Conservation (phyloP, 2,113 vertebrate species). For the Monopterus albus region DNA sequence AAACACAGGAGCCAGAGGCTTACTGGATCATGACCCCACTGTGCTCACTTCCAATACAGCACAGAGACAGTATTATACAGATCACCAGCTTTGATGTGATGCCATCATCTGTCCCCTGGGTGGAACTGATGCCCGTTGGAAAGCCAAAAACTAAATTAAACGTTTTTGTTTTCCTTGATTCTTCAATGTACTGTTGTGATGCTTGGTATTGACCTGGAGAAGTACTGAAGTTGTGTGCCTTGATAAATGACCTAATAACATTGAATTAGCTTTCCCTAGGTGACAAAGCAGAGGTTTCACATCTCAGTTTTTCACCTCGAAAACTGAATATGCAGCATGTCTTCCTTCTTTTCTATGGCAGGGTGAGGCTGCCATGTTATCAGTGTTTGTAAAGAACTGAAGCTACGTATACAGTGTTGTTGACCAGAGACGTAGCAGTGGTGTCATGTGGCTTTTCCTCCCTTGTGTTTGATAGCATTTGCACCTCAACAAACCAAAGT, state of each 20-base stretch:
- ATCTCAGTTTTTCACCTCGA: background rate
- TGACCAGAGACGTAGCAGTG: constrained; percentile 38
- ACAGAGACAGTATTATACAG: background rate
- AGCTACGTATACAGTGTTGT: constrained; percentile 2
- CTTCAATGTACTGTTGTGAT: constrained; percentile 30
- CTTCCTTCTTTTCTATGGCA: background rate
- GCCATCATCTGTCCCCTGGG: background rate
- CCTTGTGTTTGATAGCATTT: background rate
- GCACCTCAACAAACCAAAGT: background rate
- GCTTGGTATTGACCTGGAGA: background rate
- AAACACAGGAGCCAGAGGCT: constrained; percentile 14
- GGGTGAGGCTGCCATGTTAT: constrained; percentile 41
- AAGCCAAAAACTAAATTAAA: constrained; percentile 21
- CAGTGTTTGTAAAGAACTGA: constrained; percentile 37
- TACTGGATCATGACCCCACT: constrained; percentile 3
- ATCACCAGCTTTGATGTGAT: constrained; percentile 17
- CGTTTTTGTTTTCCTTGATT: background rate
- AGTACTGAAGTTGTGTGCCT: constrained; percentile 13
- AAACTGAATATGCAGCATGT: constrained; percentile 9
- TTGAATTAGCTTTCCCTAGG: constrained; percentile 31
- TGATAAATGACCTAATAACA: constrained; percentile 60
- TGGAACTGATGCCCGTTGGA: background rate
- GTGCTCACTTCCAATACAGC: constrained; percentile 3
- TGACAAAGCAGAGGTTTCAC: constrained; percentile 19
- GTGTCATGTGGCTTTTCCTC: constrained; percentile 18